These are phyloP conservation scores for Himalopsyche phryganea DNA, from an alignment of 1,140 invertebrate genomes.

Conservation along the genomic window DNA sequence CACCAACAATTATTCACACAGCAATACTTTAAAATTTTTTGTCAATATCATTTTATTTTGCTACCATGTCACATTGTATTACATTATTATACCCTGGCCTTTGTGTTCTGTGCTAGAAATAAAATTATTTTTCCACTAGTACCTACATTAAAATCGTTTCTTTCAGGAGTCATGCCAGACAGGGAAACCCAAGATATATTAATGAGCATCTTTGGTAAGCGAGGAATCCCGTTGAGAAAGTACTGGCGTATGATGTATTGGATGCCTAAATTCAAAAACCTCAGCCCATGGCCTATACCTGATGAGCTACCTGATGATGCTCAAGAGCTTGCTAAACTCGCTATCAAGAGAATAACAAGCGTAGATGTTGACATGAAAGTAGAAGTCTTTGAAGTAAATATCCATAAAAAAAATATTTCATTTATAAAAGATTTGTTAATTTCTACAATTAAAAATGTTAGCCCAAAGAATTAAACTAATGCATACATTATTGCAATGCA, in stretches of 20 bases:
- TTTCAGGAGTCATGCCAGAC: constrained; percentile 84
- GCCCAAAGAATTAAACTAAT: too few species aligned
- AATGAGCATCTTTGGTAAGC: constrained; percentile 77
- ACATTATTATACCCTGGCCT: too few species aligned
- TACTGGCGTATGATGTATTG: constrained; percentile 94
- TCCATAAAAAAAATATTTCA: neutral
- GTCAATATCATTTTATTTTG: too few species aligned
- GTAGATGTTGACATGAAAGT: constrained; percentile 78
- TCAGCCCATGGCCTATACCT: constrained; percentile 86
- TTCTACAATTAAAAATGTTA: too few species aligned
- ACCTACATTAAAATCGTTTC: too few species aligned
- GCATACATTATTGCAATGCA: too few species aligned
- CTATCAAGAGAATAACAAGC: constrained; percentile 80
- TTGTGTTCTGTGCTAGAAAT: too few species aligned
- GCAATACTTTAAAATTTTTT: too few species aligned
- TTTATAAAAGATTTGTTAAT: too few species aligned
- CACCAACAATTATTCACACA: too few species aligned
- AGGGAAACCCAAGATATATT: constrained; percentile 80
- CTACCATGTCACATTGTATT: too few species aligned
- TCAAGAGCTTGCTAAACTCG: constrained; percentile 79
- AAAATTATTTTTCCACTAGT: too few species aligned
- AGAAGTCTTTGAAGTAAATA: constrained; percentile 62
- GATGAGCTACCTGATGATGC: constrained; percentile 68
- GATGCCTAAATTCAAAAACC: constrained; percentile 95
- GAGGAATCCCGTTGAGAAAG: constrained; percentile 76